These are phyloP conservation scores for Emydoidea blandingii DNA, from an alignment of 2,797 vertebrate species.

Conservation along the genomic window DNA sequence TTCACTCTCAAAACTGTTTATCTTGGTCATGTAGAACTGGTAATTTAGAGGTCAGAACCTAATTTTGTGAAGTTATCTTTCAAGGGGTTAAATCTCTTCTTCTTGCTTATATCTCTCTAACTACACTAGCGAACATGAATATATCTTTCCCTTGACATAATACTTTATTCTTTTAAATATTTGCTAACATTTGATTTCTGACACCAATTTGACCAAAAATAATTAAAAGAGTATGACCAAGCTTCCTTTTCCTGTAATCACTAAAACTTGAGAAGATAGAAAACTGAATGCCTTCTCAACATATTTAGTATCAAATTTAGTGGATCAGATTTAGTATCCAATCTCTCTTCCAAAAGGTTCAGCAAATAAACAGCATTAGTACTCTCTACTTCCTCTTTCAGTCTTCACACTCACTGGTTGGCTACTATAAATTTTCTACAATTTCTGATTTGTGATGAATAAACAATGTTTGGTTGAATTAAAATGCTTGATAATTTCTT, in stretches of 20 bases:
- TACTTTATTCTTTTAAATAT: background rate
- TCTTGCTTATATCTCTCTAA: background rate
- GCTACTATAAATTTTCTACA: background rate
- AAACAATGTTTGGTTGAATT: background rate
- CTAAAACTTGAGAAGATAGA: background rate
- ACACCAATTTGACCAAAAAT: background rate
- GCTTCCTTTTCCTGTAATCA: background rate
- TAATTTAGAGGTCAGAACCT: background rate
- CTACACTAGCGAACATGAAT: background rate
- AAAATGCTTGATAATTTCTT: background rate
- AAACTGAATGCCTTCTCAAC: background rate
- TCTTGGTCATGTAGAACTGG: background rate
- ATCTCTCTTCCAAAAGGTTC: background rate
- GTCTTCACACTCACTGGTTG: background rate
- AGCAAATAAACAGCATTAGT: background rate
- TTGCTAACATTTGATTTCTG: background rate
- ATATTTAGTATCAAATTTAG: background rate
- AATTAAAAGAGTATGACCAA: background rate
- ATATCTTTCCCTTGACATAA: background rate
- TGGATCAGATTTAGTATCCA: background rate
- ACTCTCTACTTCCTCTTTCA: background rate
- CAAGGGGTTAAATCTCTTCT: background rate
- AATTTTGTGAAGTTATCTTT: background rate
- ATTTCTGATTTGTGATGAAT: background rate
- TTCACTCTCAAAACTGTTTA: background rate